phyloP scores from a whole-genome alignment of 92 coral and sea anemone genomes.

The Palythoa grandis region DNA sequence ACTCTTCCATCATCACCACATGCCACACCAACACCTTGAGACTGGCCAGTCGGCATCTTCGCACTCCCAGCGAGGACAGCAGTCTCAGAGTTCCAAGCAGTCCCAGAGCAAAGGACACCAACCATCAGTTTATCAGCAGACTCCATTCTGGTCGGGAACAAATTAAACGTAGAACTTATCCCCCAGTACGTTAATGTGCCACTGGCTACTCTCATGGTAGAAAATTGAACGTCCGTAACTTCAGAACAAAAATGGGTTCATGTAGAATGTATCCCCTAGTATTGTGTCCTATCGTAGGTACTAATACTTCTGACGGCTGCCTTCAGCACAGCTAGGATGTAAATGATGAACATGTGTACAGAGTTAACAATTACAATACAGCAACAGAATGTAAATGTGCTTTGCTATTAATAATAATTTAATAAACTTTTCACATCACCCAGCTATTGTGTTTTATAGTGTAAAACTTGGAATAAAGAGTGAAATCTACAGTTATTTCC shows the following conservation, averaged over 20 bases:
- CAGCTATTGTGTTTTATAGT: slow-evolving; percentile 42
- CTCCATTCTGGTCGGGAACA: slow-evolving; percentile 85
- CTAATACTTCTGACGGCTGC: not conserved
- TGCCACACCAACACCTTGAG: slow-evolving; percentile 83
- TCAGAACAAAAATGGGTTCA: not conserved
- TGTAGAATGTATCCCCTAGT: slow-evolving; percentile 29
- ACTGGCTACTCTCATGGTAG: slow-evolving; percentile 6
- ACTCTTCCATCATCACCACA: slow-evolving; percentile 77
- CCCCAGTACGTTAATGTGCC: slow-evolving; percentile 3
- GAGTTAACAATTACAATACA: slow-evolving; percentile 56
- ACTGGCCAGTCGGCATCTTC: slow-evolving; percentile 71
- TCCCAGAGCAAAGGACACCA: slow-evolving; percentile 90
- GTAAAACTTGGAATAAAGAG: slow-evolving; percentile 40
- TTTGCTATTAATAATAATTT: slow-evolving; percentile 86
- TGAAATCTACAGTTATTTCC: slow-evolving; percentile 24
- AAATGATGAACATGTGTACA: slow-evolving; percentile 90
- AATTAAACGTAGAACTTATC: slow-evolving; percentile 40
- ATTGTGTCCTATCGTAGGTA: slow-evolving; percentile 31
- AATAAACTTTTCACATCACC: slow-evolving; percentile 56
- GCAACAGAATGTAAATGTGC: slow-evolving; percentile 88
- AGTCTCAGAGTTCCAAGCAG: slow-evolving; percentile 71
- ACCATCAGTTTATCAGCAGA: slow-evolving; percentile 68
- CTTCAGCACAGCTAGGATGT: slow-evolving; percentile 69
- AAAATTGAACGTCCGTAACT: slow-evolving; percentile 1
- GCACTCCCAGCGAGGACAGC: slow-evolving; percentile 81